A percentile compares a stretch with the other conserved stretches of the same genome.
Evolutionary conservation across 2,113 vertebrate species (phyloP).

Genomic region (Actenoides lindsayi): DNA sequence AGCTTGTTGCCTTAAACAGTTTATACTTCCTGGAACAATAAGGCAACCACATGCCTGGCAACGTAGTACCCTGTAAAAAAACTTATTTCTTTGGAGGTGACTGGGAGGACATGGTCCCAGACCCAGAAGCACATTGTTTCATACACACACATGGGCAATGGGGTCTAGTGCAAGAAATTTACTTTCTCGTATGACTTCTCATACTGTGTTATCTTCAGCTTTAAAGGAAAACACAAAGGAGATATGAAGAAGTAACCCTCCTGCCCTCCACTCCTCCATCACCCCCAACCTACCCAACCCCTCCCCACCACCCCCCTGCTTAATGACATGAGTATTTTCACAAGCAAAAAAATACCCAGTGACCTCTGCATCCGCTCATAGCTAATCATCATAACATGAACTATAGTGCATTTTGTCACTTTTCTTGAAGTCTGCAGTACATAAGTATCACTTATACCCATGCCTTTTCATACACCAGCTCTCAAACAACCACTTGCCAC

Average conservation of each 20-base stretch:
- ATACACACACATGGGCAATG: background rate
- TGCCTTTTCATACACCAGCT: background rate
- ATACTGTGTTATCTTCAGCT: background rate
- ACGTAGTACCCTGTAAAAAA: background rate
- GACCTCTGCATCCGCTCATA: background rate
- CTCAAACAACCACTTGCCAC: constrained; percentile 1
- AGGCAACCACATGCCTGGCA: background rate
- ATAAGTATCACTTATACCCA: background rate
- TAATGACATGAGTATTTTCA: background rate
- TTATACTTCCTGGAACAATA: background rate
- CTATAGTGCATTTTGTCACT: background rate
- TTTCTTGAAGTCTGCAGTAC: background rate
- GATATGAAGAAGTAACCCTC: background rate
- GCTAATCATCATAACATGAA: background rate
- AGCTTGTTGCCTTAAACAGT: background rate
- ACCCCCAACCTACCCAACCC: fast-evolving
- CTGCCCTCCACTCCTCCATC: background rate
- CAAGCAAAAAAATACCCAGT: background rate
- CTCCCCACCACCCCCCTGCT: fast-evolving
- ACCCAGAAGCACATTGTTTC: background rate
- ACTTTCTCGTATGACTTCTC: background rate
- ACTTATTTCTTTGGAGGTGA: fast-evolving
- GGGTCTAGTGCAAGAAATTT: background rate
- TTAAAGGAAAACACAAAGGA: background rate
- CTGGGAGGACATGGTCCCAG: background rate